Conservation (phyloP, 2,797 vertebrate genomes). For the Sebastes vulpes region DNA sequence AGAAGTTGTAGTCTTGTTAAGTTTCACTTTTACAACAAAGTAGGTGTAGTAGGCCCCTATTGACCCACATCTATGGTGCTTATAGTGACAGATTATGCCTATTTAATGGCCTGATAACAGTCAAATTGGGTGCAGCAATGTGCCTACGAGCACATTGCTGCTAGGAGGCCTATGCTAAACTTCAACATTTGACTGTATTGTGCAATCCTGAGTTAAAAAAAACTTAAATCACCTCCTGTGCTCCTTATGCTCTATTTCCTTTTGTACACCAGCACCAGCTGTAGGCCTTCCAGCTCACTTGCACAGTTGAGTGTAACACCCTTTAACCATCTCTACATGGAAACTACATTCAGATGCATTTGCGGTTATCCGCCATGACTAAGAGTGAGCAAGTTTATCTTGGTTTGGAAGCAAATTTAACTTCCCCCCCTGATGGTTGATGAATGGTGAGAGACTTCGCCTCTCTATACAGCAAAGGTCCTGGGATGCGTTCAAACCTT, state of each 20-base stretch:
- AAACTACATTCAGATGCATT: conserved; percentile 20
- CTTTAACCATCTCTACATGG: conserved; percentile 14
- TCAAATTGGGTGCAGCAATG: too few species aligned
- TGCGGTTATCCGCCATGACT: not conserved
- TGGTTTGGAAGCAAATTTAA: not conserved
- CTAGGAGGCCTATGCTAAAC: not conserved
- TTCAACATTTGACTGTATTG: not conserved
- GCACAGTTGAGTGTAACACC: not conserved
- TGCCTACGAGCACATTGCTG: not conserved
- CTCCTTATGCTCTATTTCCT: conserved; percentile 31
- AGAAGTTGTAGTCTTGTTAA: too few species aligned
- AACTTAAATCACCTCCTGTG: not conserved
- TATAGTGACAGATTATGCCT: too few species aligned
- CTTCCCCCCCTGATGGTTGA: not conserved
- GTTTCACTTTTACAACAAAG: too few species aligned
- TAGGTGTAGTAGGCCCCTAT: too few species aligned
- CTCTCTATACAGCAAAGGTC: not conserved
- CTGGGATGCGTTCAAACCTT: not conserved
- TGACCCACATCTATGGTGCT: too few species aligned
- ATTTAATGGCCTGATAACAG: too few species aligned
- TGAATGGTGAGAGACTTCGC: not conserved
- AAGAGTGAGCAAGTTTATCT: not conserved
- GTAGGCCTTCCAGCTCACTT: conserved; percentile 25
- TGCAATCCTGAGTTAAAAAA: not conserved
- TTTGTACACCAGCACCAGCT: conserved; percentile 37